Evolutionary conservation across 2,113 vertebrate genomes (phyloP), one percentile per base, ranked within the genome.

Genomic region (Dolichotis patagonum): DNA sequence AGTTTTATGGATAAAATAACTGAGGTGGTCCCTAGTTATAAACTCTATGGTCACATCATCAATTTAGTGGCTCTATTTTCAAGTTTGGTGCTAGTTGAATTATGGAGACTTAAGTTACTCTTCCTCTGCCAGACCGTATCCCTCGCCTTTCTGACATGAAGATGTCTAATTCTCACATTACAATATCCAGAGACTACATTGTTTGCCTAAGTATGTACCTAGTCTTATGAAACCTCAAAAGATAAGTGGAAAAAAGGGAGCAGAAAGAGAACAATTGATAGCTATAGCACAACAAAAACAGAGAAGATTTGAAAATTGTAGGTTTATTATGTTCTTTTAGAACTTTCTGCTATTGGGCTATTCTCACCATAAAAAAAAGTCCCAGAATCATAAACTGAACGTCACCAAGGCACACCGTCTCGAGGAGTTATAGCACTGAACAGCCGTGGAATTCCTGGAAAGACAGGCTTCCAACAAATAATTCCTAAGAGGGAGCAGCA

Each of bases 341-440:
- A 35, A 80, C 88, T 98, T 92, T 94, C 88, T 85, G 49, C 85
- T 95, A 93, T 92, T 69, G 10, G 89, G 35, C 77, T 93, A 92
- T 94, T 95, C 97, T 84, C 58, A 67, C 89, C 80, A 97, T 96
- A n/a, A 95, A 78, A 88, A 94, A 83, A 62, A n/a, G 14, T 96
- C 96, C 92, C 86, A 93, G 81, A 88, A 77, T 56, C 43, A 96
- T 96, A 96, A 88, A 96, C 63, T 54, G 91, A 97, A 96, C 85
- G 60, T 91, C 95, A 96, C 77, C 35, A 94, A 97, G 96, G 63
- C 85, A 92, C 87, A 92, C 93, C 91, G 67, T 93, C 91, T 80
- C 90, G 95, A 97, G 93, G 83, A 83, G 12, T 73, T 84, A 28
- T 24, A 95, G 86, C 78, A 46, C 85, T 26, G 83, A 58, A 85